These are phyloP conservation scores for Entomyzon cyanotis DNA, from an alignment of 2,113 vertebrate genomes.

Conservation along the genomic window DNA sequence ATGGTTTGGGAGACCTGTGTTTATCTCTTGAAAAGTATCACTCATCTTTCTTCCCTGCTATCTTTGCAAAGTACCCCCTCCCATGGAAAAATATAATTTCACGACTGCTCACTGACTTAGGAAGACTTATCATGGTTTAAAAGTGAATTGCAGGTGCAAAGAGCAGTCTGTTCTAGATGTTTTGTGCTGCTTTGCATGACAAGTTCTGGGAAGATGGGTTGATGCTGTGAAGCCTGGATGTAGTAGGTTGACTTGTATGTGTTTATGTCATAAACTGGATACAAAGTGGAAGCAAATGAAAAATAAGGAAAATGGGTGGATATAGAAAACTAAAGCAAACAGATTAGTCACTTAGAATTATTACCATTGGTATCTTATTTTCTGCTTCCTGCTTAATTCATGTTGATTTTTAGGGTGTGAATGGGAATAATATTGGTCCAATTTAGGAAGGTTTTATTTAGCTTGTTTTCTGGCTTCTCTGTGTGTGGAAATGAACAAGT, in stretches of 20 bases:
- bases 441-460: not conserved
- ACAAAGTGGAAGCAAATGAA: not conserved
- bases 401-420: conserved; percentile 22
- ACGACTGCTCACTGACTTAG: not conserved
- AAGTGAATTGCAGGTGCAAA: not conserved
- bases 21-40: not conserved
- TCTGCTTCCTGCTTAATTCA: conserved; percentile 17
- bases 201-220: not conserved
- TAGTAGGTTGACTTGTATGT: not conserved
- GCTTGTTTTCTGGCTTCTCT: not conserved
- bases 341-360: not conserved
- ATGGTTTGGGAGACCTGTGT: not conserved
- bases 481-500: not conserved
- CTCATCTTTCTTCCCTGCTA: not conserved
- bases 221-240: not conserved
- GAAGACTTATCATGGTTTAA: not conserved
- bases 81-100: not conserved
- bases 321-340: not conserved
- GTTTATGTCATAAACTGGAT: not conserved
- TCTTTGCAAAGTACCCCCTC: not conserved
- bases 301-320: not conserved
- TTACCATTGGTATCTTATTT: not conserved
- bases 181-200: not conserved
- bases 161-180: not conserved
- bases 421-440: not conserved